phyloP scores from a whole-genome alignment of 1,140 invertebrate species.

The Cardiocondyla obscurior region DNA sequence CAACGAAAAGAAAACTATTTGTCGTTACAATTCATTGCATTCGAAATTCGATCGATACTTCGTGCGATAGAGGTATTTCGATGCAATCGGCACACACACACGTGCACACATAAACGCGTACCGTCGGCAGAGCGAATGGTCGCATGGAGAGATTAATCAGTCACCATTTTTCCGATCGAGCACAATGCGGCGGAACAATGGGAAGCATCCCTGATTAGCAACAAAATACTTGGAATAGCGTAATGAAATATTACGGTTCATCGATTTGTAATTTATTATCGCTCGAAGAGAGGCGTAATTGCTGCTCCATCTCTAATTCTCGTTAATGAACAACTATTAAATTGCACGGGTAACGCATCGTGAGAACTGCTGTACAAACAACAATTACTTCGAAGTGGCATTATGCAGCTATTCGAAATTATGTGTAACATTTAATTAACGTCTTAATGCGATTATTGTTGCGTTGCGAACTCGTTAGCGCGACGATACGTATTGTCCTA shows the following conservation, averaged over 20 bases:
- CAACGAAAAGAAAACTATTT: neutral
- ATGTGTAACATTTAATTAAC: constrained; percentile 68
- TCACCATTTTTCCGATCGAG: constrained; percentile 53
- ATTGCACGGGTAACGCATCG: constrained; percentile 60
- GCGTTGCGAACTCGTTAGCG: constrained; percentile 57
- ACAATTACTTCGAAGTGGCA: constrained; percentile 63
- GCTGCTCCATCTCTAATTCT: constrained; percentile 67
- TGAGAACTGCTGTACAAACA: constrained; percentile 70
- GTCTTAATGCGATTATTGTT: constrained; percentile 56
- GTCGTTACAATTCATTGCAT: neutral
- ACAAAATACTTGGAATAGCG: constrained; percentile 63
- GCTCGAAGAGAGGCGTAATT: constrained; percentile 70
- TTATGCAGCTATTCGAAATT: constrained; percentile 63
- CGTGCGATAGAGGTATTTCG: constrained; percentile 25
- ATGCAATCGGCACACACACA: neutral
- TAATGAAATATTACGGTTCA: constrained; percentile 71
- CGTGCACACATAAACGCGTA: neutral
- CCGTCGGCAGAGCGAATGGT: constrained; percentile 6
- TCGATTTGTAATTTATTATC: constrained; percentile 70
- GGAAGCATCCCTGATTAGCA: constrained; percentile 62
- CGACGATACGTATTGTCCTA: constrained; percentile 58
- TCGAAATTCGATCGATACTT: constrained; percentile 22
- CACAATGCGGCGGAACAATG: constrained; percentile 33
- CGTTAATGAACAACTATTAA: constrained; percentile 71
- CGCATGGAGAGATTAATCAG: constrained; percentile 47